Evolutionary conservation across 2,797 vertebrate species (phyloP), one percentile per base, ranked within the genome.

Genomic region (Leptodactylus fallax): DNA sequence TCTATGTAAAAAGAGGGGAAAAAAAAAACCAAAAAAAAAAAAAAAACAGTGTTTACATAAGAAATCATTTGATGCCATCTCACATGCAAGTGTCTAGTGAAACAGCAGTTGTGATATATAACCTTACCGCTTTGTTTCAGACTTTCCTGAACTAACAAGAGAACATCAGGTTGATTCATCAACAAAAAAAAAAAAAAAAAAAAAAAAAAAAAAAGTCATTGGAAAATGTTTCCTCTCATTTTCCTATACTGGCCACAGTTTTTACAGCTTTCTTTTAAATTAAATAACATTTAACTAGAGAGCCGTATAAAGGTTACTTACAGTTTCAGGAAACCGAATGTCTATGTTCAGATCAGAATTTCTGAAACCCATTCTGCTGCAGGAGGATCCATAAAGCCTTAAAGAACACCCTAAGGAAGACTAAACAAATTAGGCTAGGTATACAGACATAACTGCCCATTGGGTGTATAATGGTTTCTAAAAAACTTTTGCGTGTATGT

Each of bases 331-430:
- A 94, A 96, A 98, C 90, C 97, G 96, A 92, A 97, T 95, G 92
- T 99, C 97, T 92, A 99, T 96, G 92, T 99, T 98, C 90, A 98
- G 92, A 90, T 99, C 97, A n/a, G 98, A 98, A 91, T 95, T 96
- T 93, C 95, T 97, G 93, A 98, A 99, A 93, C 98, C 98, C 94
- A 98, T 96, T 92, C 95, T 95, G 85, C 96, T 97, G 91, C 92
- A 96, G 89, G 98, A 98, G 79, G 98, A 99, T 89, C 97, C 98
- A 93, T 99, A 98, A 27, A 98, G 93, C 92, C 97, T 95, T 91
- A 98, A 94, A n/a, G 93, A 95, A 92, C 98, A 97, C 84, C 96
- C 98, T 99, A 92, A 58, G 93, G 90, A 82, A 77, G 65, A 85
- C 91, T 1, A 91, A 9, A 81, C 14, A 47, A 3, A 86, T 19